Conservation (phyloP, 1,140 invertebrate species). For the Trialeurodes vaporariorum region DNA sequence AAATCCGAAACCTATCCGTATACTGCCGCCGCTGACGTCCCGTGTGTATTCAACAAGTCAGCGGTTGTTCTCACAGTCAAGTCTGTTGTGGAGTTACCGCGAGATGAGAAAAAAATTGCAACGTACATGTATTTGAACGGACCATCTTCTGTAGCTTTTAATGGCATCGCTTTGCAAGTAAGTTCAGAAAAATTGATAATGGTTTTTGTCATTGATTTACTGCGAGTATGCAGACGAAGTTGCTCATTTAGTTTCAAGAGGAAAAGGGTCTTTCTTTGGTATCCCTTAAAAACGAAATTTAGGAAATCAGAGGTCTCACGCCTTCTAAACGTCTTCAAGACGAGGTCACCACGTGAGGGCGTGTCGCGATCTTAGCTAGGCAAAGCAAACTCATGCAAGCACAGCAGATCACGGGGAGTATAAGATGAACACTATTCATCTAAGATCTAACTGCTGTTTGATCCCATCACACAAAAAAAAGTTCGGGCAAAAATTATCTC, state of each 20-base stretch:
- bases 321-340: background rate
- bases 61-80: background rate
- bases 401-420: too few relatives aligned
- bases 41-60: background rate
- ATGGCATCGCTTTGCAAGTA: background rate
- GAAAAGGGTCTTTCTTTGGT: too few relatives aligned
- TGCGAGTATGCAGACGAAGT: background rate
- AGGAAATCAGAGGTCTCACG: background rate
- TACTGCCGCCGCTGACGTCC: background rate
- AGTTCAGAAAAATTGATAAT: background rate
- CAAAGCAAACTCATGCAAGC: too few relatives aligned
- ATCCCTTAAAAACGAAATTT: too few relatives aligned
- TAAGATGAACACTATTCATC: too few relatives aligned
- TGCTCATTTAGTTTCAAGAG: background rate
- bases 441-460: too few relatives aligned
- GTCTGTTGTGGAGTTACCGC: background rate
- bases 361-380: too few relatives aligned
- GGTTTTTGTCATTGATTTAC: background rate
- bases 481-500: too few relatives aligned
- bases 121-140: background rate
- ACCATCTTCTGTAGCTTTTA: background rate
- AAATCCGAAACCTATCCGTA: background rate
- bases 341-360: too few relatives aligned
- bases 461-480: too few relatives aligned
- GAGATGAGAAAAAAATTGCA: background rate